Evolutionary conservation across 2,797 vertebrate genomes (phyloP), one percentile per base, ranked within the genome.

Genomic region (Lagodon rhomboides): DNA sequence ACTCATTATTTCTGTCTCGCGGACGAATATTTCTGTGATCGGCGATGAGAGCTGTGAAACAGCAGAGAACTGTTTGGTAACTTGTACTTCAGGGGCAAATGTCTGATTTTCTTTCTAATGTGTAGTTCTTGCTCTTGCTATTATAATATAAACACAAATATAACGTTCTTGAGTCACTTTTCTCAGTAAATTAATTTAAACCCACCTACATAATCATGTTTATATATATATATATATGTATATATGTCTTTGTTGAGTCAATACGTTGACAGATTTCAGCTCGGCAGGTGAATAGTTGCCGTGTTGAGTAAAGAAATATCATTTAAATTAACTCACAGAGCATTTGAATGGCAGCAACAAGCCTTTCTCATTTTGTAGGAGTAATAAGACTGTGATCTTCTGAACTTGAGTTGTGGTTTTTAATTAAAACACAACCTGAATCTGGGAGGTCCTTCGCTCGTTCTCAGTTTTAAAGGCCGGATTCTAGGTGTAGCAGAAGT

Each of bases 221-320:
- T 23, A 12, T 22, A 46, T 41, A 10, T 12, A 4, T 4, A n/a
- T 41, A 13, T 41, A 2, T 8, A 23, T 41, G 11, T 44, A 22
- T 65, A 4, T 46, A 25, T n/a, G 5, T 75, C 34, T 34, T 1
- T 10, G 0, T 47, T 12, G 53, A 20, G 5, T 75, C 47, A 17
- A 0, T 22, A 1, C 60, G 20, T 0, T 41, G 68, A 49, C 67
- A 72, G 27, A 53, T 76, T 55, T 73, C 50, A 44, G 8, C 61
- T 23, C 62, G 62, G 38, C 76, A 71, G 66, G 22, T 18, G 23
- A 38, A 38, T 72, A 74, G 68, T 67, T 77, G 38, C 25, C 15
- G 46, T 15, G 47, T n/a, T 73, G 25, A 41, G 10, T 41, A 0
- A 43, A 65, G 55, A 77, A 63, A 62, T 44, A 49, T 12, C 7